Evolutionary conservation across 2,797 vertebrate genomes (phyloP), one percentile per base, ranked within the genome.

Genomic region (Garrulus glandarius): DNA sequence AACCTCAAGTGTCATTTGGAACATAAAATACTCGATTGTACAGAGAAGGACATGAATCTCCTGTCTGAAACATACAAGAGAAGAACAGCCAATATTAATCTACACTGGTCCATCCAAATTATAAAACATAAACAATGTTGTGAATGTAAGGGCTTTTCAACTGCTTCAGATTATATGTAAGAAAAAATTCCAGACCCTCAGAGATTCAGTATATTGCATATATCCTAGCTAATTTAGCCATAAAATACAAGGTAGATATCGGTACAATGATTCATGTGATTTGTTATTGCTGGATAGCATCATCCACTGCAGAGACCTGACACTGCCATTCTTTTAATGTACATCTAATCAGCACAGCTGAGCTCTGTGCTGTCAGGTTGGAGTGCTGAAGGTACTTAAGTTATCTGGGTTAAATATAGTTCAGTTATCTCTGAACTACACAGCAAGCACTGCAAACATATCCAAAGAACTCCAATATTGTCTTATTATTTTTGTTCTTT

Each of bases 381-480:
- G 80, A 88, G 63, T 88, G 65, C 76, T 84, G 74, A 86, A 88
- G 55, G 72, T 84, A 68, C 65, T 84, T 70, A 41, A 69, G 64
- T 93, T 86, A 93, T 86, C 90, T 84, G 69, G 13, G 69, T 90
- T 93, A 86, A 86, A 93, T 94, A 93, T 41, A 95, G 61, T 39
- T 81, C 65, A 47, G 49, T 92, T 84, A 91, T 87, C 92, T 93
- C 77, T 86, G 61, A 94, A 84, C 44, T 67, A 72, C 70, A 84
- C n/a, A 87, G 52, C 46, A 95, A 87, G 64, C 53, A 84, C 44
- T 32, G 56, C 61, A 95, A 85, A 85, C 49, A 55, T 65, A 81
- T 32, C 63, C 59, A 47, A 84, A 79, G 47, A 86, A 88, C 44
- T 18, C 56, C n/a, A 78, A 43, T 57, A 67, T 39, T 24, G 21